These are phyloP conservation scores for Thomomys bottae DNA, from an alignment of 2,113 vertebrate species.

Conservation along the genomic window DNA sequence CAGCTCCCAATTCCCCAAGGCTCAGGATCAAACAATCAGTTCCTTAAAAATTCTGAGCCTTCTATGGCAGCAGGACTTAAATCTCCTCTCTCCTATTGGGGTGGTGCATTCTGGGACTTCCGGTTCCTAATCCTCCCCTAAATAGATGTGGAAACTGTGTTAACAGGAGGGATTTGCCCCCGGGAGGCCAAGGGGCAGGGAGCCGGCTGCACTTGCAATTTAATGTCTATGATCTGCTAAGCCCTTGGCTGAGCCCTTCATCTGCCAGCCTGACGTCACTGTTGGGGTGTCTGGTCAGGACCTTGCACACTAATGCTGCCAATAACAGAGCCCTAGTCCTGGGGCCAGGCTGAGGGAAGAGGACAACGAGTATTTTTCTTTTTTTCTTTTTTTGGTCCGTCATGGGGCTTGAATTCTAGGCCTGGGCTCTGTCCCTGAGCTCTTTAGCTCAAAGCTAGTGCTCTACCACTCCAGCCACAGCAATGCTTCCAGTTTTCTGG, in stretches of 20 bases:
- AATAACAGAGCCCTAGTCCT: too few species aligned
- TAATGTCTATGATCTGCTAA: slow-evolving; percentile 48
- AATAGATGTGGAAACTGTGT: background rate
- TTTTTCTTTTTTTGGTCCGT: too few species aligned
- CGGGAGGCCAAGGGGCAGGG: background rate
- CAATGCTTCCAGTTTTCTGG: too few species aligned
- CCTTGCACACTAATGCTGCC: background rate
- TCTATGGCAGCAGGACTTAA: slow-evolving; percentile 18
- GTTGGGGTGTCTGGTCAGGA: background rate
- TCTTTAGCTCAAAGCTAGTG: too few species aligned
- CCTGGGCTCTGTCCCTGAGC: too few species aligned
- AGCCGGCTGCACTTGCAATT: slow-evolving; percentile 7
- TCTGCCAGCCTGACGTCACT: background rate
- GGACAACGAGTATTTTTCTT: background rate
- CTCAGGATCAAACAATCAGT: background rate
- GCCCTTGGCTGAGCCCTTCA: background rate
- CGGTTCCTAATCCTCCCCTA: slow-evolving; percentile 25
- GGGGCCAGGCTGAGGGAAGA: too few species aligned
- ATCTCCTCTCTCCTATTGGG: background rate
- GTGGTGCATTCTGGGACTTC: slow-evolving; percentile 1
- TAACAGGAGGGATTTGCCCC: slow-evolving; percentile 53
- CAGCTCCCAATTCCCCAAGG: background rate
- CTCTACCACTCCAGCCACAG: too few species aligned
- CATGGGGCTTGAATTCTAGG: too few species aligned
- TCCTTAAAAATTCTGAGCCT: background rate